Base-by-base conservation (phyloP, 2,113 vertebrate species). In the Equus quagga region DNA sequence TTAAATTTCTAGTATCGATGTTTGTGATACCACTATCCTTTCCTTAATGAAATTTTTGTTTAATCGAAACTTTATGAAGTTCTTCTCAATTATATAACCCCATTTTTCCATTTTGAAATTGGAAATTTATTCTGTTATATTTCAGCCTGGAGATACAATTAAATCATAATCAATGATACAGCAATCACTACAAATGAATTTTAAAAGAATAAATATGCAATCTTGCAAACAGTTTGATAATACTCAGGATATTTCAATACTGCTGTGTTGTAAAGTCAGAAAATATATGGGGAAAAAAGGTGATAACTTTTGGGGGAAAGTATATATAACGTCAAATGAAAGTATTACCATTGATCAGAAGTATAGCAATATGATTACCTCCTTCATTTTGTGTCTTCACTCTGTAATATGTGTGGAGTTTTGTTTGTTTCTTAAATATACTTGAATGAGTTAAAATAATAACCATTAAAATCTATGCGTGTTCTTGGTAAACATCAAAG, bases 111-210 rank as follows among this genome's bases (percentile, higher is more conserved):
- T 79, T 67, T 95, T 46, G 62, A 92, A 64, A 58, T 69, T 89
- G 51, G 17, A 89, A 46, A 92, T 95, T 94, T 81, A 85, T 95
- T 51, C 60, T 98, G 5, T 58, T 89, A 76, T 90, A 72, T 87
- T 83, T 87, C 80, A 95, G 31, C 8, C 56, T 58, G 21, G 49
- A 89, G n/a, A 41, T 83, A 69, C 94, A 86, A 97, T 92, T 64
- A 78, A 97, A 72, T 93, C n/a, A 72, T 64, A 56, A 41, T 44
- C 36, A 88, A 9, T 65, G 31, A n/a, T 33, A 83, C 12, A 75
- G 1, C 49, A 87, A 89, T 89, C 51, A 75, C 65, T 90, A 87
- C 62, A 91, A 92, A 94, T 84, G 17, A 79, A 97, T 76, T 96
- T 79, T 51, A 89, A 78, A 73, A 5, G 9, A 96, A 36, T 36